Base-by-base conservation (phyloP, 2,797 vertebrate species). In the Aratinga solstitialis region DNA sequence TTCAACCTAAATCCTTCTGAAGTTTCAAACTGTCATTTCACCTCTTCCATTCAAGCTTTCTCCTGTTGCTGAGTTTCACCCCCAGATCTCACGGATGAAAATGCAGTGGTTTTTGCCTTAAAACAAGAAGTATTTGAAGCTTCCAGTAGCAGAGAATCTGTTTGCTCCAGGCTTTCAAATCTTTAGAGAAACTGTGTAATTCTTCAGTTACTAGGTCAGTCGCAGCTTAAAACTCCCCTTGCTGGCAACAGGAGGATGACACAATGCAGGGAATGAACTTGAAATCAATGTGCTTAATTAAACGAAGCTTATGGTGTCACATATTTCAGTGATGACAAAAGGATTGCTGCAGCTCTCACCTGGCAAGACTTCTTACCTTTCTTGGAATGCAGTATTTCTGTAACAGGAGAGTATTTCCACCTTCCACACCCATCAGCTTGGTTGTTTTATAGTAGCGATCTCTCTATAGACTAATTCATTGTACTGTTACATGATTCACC, bases 311-410 rank as follows among this genome's bases (percentile, higher is more conserved):
- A 58, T 82, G 67, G 11, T 42, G 10, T 87, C 58, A 7, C 87
- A 45, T 79, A 75, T 45, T 89, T 75, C 43, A 62, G 74, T 34
- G 67, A 58, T 84, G 87, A 84, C 59, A 54, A 17, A 65, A 54
- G 3, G 30, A 22, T 45, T n/a, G 63, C 81, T 76, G 89, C 91
- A 47, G 17, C 13, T 74, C 91, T 91, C 7, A 82, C 91, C 89
- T 92, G 87, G 20, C 87, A 82, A 48, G 81, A 38, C 77, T 67
- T 27, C 11, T 67, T 10, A 36, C 66, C 77, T 88, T 43, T 43
- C 51, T 38, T 81, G 84, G 90, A 88, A 94, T 88, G 84, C 67
- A 89, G 86, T 62, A 42, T 84, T 93, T 93, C 95, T 9, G 82
- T 77, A 95, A 89, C 74, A 51, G 72, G 93, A 94, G 79, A 87